Evolutionary conservation across 1,140 invertebrate genomes (phyloP).

Genomic region (Danaus plexippus): DNA sequence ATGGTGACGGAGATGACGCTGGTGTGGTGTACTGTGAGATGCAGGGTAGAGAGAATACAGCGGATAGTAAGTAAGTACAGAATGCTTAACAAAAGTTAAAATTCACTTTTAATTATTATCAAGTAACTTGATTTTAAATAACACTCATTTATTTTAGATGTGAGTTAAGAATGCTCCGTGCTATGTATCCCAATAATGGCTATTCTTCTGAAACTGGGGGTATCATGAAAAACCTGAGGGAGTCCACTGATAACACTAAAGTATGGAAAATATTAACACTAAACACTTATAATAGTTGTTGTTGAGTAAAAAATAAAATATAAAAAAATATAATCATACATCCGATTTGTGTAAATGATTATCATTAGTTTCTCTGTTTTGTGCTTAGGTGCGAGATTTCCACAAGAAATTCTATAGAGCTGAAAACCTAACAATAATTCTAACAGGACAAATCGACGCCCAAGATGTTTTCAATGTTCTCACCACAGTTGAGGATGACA

Average conservation of each 20-base stretch:
- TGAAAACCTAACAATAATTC: slow-evolving; percentile 90
- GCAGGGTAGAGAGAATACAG: slow-evolving; percentile 87
- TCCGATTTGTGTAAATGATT: background rate
- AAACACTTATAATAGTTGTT: background rate
- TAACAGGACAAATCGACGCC: slow-evolving; percentile 85
- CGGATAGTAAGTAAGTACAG: slow-evolving; percentile 73
- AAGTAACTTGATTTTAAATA: slow-evolving; percentile 3
- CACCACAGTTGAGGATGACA: slow-evolving; percentile 83
- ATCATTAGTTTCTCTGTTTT: slow-evolving; percentile 4
- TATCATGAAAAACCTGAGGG: slow-evolving; percentile 86
- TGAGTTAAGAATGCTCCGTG: slow-evolving; percentile 75
- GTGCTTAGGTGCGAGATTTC: slow-evolving; percentile 79
- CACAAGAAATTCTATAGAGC: slow-evolving; percentile 91
- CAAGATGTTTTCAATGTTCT: slow-evolving; percentile 84
- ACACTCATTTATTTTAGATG: slow-evolving; percentile 44
- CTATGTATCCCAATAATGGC: slow-evolving; percentile 84
- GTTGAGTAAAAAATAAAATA: slow-evolving; percentile 4
- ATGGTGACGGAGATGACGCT: slow-evolving; percentile 88
- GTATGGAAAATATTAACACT: slow-evolving; percentile 60
- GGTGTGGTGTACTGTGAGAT: slow-evolving; percentile 96
- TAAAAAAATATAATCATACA: slow-evolving; percentile 3
- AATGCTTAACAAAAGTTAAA: no score
- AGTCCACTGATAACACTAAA: slow-evolving; percentile 85
- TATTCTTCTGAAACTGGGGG: slow-evolving; percentile 91
- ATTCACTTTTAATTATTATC: background rate